Conservation (phyloP, 2,113 vertebrate genomes). For the Guaruba guarouba region DNA sequence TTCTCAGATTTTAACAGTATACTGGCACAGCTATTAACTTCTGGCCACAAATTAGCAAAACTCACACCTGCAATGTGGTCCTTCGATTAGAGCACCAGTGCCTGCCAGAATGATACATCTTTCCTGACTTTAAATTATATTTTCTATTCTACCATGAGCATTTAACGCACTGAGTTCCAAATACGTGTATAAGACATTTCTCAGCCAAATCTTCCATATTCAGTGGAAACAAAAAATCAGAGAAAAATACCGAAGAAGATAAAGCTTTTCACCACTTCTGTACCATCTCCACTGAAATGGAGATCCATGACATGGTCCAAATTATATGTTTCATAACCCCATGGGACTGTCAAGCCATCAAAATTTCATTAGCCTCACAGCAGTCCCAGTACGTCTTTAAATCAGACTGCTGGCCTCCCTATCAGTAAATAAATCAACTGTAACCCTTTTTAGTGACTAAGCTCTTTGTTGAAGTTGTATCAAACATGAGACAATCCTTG, state of each 20-base stretch:
- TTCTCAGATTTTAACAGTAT: not conserved
- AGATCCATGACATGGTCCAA: not conserved
- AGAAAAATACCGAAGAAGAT: conserved; percentile 26
- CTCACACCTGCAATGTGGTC: not conserved
- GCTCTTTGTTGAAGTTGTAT: conserved; percentile 54
- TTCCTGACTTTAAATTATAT: not conserved
- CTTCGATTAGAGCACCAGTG: not conserved
- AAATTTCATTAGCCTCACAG: conserved; percentile 72
- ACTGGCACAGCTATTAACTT: not conserved
- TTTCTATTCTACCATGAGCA: conserved; percentile 21
- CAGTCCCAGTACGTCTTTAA: conserved; percentile 40
- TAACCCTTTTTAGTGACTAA: conserved; percentile 60
- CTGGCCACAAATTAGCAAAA: not conserved
- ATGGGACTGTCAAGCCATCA: conserved; percentile 42
- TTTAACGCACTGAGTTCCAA: not conserved
- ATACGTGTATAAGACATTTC: not conserved
- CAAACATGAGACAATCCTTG: conserved; percentile 11
- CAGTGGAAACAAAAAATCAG: conserved; percentile 28
- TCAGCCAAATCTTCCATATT: not conserved
- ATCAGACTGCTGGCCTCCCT: conserved; percentile 57
- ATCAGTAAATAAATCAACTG: conserved; percentile 71
- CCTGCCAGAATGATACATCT: not conserved
- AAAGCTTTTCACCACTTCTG: conserved; percentile 9
- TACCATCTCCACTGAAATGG: not conserved
- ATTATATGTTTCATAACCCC: not conserved